phyloP scores from a whole-genome alignment of 2,888 invertebrate species.

The Cerastis leucographa region DNA sequence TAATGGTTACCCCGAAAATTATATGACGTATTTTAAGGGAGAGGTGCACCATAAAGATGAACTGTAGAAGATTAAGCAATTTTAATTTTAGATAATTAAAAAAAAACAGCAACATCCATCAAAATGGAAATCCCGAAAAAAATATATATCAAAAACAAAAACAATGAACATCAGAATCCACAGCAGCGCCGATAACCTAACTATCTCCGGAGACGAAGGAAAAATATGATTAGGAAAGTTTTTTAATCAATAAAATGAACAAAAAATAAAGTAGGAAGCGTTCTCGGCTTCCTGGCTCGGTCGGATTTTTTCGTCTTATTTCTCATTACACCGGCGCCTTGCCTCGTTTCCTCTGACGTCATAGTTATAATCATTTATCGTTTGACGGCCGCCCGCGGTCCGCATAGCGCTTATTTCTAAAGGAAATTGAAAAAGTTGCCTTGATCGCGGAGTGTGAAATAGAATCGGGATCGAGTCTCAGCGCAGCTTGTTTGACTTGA shows the following conservation, averaged over 20 bases:
- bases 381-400: slow-evolving; percentile 85
- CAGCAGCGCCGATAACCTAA: slow-evolving; percentile 69
- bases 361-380: slow-evolving; percentile 89
- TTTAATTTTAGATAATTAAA: not conserved
- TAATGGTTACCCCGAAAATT: not conserved
- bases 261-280: slow-evolving; percentile 72
- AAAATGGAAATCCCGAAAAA: slow-evolving; percentile 35
- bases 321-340: slow-evolving; percentile 83
- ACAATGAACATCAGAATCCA: slow-evolving; percentile 65
- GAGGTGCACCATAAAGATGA: not conserved
- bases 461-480: slow-evolving; percentile 71
- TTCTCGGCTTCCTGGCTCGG: slow-evolving; percentile 66
- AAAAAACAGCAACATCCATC: slow-evolving; percentile 23
- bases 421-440: slow-evolving; percentile 88
- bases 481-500: slow-evolving; percentile 57
- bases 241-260: slow-evolving; percentile 86
- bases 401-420: slow-evolving; percentile 75
- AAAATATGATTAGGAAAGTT: slow-evolving; percentile 87
- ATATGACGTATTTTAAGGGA: not conserved
- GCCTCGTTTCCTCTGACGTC: slow-evolving; percentile 84
- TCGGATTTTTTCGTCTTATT: slow-evolving; percentile 79
- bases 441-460: slow-evolving; percentile 79
- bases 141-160: slow-evolving; percentile 56
- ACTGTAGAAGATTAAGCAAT: not conserved
- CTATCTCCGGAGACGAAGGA: slow-evolving; percentile 70